Evolutionary conservation across 2,113 vertebrate genomes (phyloP).

Genomic region (Phycodurus eques): DNA sequence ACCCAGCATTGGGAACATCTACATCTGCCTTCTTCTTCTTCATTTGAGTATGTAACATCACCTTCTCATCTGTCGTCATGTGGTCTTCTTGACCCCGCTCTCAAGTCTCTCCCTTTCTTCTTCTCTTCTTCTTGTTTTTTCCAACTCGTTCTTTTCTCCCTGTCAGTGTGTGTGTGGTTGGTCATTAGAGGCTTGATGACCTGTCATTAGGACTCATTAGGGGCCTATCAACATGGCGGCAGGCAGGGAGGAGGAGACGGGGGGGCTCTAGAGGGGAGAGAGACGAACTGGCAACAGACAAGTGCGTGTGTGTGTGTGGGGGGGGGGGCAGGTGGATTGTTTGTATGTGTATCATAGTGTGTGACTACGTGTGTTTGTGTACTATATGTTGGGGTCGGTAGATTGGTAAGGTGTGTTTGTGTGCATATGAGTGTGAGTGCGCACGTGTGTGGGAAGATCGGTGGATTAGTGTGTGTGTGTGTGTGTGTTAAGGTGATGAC

Average conservation of each 20-base stretch:
- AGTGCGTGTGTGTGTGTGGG: too few species aligned
- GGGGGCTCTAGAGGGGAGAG: constrained; percentile 17
- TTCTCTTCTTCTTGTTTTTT: constrained; percentile 1
- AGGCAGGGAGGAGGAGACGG: constrained; percentile 22
- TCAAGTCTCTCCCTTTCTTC: constrained; percentile 5
- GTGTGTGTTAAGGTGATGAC: not conserved
- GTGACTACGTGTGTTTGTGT: not conserved
- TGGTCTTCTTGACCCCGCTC: constrained; percentile 35
- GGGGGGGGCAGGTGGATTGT: too few species aligned
- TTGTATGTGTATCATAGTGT: too few species aligned
- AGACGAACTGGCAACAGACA: not conserved
- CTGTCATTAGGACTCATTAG: constrained; percentile 73
- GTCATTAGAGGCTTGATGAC: constrained; percentile 71
- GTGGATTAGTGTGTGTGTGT: constrained; percentile 2
- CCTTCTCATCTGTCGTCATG: constrained; percentile 47
- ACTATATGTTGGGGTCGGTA: too few species aligned
- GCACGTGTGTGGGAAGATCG: not conserved
- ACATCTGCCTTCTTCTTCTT: not conserved
- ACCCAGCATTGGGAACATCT: too few species aligned
- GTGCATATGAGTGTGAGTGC: constrained; percentile 4
- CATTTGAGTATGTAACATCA: constrained; percentile 34
- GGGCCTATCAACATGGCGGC: constrained; percentile 71
- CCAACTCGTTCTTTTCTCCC: constrained; percentile 19
- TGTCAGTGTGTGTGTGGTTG: constrained; percentile 58
- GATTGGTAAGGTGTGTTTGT: not conserved